Base-by-base conservation (phyloP, 2,888 invertebrate species). In the Drosophila conformis region DNA sequence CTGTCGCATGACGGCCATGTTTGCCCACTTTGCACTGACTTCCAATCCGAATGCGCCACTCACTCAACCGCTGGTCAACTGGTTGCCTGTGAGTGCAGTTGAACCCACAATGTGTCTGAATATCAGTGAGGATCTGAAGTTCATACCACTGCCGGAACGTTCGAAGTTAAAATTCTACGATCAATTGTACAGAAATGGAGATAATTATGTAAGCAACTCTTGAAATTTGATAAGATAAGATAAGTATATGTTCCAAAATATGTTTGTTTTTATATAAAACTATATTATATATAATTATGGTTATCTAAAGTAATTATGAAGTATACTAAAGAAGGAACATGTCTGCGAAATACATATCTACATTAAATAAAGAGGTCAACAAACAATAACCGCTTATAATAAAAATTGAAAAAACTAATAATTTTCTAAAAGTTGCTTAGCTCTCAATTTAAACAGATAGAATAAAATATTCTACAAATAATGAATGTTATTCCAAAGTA, bases 41-140 rank as follows among this genome's bases (percentile, higher is more conserved):
- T 87, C 91, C 10, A 80, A 91, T 77, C 92, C 92, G 13, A 92
- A 92, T 76, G 68, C 78, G 4, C 61, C 65, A 0, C 61, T 73
- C 0, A 83, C 83, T 8, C 66, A 77, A 27, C 10, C 74, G 1
- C 65, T 87, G 25, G 79, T 80, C 4, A 64, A 82, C 6, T 90
- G 91, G 83, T 57, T 81, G 27, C 87, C 89, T 0, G 25, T 91
- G 0, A 29, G 78, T 2, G 59, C 64, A n/a, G 53, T 53, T 53
- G 78, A 74, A 2, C 72, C 80, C 2, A 77, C 73, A 2, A 90
- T 90, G 75, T 89, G 90, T 53, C 60, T 91, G 1, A 92, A 92
- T 65, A 91, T 92, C 46, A 79, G 73, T 25, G 77, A 91, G 18
- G 80, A 91, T 3, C 35, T 91, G 6, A 74, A 66, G 27, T 75